Evolutionary conservation across 1,140 invertebrate genomes (phyloP).

Genomic region (Luehdorfia chinensis): DNA sequence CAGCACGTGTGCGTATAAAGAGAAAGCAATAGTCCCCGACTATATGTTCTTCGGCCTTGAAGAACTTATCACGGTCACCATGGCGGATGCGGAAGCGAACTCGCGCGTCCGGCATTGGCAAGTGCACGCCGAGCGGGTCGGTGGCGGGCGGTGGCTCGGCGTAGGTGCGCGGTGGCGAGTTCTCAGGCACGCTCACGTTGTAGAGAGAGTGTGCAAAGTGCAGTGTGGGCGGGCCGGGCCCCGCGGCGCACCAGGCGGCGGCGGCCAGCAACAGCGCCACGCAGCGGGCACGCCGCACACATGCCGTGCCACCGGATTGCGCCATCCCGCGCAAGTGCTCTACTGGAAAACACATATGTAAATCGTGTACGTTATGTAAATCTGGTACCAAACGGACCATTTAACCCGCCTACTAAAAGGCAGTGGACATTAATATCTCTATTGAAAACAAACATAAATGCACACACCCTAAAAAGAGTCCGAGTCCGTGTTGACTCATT

Average conservation of each 20-base stretch:
- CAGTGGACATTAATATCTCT: too few relatives aligned
- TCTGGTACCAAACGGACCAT: too few relatives aligned
- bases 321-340: slow-evolving; percentile 42
- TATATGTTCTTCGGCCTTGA: slow-evolving; percentile 91
- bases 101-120: slow-evolving; percentile 73
- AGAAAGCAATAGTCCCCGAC: slow-evolving; percentile 97
- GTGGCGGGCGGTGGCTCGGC: slow-evolving; percentile 77
- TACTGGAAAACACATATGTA: too few relatives aligned
- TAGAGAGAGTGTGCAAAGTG: slow-evolving; percentile 86
- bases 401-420: too few relatives aligned
- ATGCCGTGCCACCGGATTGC: slow-evolving; percentile 80
- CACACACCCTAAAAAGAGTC: too few relatives aligned
- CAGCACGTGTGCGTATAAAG: slow-evolving; percentile 89
- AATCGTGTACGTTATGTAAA: too few relatives aligned
- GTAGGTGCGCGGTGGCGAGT: slow-evolving; percentile 92
- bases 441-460: too few relatives aligned
- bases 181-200: slow-evolving; percentile 95
- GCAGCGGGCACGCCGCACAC: slow-evolving; percentile 54
- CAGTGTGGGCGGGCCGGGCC: slow-evolving; percentile 31
- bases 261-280: slow-evolving; percentile 51
- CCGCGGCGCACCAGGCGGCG: slow-evolving; percentile 42
- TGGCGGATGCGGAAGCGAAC: slow-evolving; percentile 89
- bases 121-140: slow-evolving; percentile 76
- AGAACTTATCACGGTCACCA: slow-evolving; percentile 93
- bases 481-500: too few relatives aligned